These are phyloP conservation scores for Cyphomyrus discorhynchus DNA, from an alignment of 2,113 vertebrate genomes.

Conservation along the genomic window DNA sequence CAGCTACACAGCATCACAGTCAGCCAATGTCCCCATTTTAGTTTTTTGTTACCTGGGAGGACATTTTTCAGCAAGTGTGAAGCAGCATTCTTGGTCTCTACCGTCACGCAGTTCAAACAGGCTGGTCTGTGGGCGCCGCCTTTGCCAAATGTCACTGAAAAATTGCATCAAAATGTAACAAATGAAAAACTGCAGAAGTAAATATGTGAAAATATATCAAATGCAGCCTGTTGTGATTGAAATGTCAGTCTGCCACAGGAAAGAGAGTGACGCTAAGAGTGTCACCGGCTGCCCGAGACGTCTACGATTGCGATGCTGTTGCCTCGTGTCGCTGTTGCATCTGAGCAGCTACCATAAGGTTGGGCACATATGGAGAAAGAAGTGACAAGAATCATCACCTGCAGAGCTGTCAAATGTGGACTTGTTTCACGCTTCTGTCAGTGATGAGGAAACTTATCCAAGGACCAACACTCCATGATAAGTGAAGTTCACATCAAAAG, in stretches of 20 bases:
- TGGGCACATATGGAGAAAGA: neutral
- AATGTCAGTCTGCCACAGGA: neutral
- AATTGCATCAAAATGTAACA: neutral
- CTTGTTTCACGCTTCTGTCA: neutral
- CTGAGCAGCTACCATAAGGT: neutral
- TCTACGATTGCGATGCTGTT: neutral
- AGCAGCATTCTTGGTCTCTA: neutral
- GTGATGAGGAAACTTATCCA: neutral
- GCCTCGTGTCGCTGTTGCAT: neutral
- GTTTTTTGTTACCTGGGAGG: no score
- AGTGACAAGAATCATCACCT: neutral
- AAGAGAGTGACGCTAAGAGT: neutral
- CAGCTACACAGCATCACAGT: neutral
- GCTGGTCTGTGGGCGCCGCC: neutral
- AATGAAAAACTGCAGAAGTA: constrained; percentile 15
- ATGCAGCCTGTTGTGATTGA: neutral
- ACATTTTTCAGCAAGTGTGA: neutral
- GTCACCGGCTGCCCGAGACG: neutral
- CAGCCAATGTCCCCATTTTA: neutral
- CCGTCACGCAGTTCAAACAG: neutral
- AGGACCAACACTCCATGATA: neutral
- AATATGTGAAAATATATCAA: neutral
- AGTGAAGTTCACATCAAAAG: neutral
- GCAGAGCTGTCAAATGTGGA: neutral
- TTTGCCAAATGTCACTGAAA: neutral